Base-by-base conservation (phyloP, 2,888 invertebrate genomes). In the Steromphala cineraria region DNA sequence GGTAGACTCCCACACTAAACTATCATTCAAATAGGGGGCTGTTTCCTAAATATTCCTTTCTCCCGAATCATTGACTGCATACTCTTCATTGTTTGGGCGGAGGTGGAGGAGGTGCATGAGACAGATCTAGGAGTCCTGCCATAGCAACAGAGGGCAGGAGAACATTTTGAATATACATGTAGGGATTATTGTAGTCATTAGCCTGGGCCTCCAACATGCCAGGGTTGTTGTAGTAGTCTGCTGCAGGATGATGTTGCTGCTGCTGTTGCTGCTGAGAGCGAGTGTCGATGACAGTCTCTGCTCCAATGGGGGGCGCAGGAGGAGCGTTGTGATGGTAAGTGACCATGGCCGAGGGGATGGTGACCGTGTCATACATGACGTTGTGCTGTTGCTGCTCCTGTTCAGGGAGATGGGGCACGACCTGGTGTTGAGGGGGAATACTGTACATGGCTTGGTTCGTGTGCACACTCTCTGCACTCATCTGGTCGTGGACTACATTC, bases 111-210 rank as follows among this genome's bases (percentile, higher is more conserved):
- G 53, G 76, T 15, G 81, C 81, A 52, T 83, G 83, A 0, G 83
- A 79, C 31, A 83, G 56, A 53, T 83, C 83, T 52, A 83, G 55
- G 15, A 83, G 56, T 19, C 80, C 81, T 31, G 83, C 81, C 75
- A 83, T 80, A 21, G 81, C 83, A 1, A 83, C 83, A 0, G 81
- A 81, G 13, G 83, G 83, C 36, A 81, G 56, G 13, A 83, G 78
- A 17, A 83, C 78, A 31, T 83, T 83, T 78, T 83, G 83, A 52
- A 83, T 83, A 67, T 81, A 81, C 55, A 81, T 81, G 53, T 75
- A 81, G 3, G 81, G 79, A 53, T 79, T 83, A 46, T 75, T 80
- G 78, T 81, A 81, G 79, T 83, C 81, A n/a, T 76, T 79, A 0
- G 79, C 56, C 77, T 15, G 56, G 36, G 4, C 71, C 46, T 17